Evolutionary conservation across 2,113 vertebrate genomes (phyloP).

Genomic region (Brienomyrus longianalis): DNA sequence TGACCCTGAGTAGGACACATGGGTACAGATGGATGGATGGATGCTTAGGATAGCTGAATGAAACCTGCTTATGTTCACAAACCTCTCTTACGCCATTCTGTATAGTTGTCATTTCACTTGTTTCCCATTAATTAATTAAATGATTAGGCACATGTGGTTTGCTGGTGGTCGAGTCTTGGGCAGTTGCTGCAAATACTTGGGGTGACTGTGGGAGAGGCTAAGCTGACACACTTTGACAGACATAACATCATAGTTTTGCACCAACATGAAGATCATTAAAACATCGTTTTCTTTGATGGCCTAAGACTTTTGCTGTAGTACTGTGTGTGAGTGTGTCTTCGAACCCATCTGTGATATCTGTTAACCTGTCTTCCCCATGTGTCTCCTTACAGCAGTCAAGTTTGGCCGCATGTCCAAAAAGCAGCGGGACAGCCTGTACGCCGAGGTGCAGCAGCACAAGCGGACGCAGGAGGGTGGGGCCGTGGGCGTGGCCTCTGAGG

Average conservation of each 20-base stretch:
- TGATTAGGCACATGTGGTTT: not conserved
- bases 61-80: not conserved
- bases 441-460: conserved; percentile 86
- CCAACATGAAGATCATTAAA: not conserved
- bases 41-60: not conserved
- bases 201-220: not conserved
- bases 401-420: conserved; percentile 92
- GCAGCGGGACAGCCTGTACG: conserved; percentile 83
- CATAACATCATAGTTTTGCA: not conserved
- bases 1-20: not conserved
- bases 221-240: not conserved
- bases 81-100: not conserved
- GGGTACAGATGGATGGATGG: not conserved
- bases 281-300: not conserved
- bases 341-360: not conserved
- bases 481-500: conserved; percentile 37
- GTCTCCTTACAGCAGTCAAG: conserved; percentile 70
- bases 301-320: not conserved
- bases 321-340: not conserved
- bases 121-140: not conserved
- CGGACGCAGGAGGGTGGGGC: conserved; percentile 59
- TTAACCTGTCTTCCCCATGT: conserved; percentile 2
- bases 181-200: not conserved
- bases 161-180: not conserved
- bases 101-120: not conserved